Base-by-base conservation (phyloP, 2,113 vertebrate genomes). In the Podarcis raffonei region DNA sequence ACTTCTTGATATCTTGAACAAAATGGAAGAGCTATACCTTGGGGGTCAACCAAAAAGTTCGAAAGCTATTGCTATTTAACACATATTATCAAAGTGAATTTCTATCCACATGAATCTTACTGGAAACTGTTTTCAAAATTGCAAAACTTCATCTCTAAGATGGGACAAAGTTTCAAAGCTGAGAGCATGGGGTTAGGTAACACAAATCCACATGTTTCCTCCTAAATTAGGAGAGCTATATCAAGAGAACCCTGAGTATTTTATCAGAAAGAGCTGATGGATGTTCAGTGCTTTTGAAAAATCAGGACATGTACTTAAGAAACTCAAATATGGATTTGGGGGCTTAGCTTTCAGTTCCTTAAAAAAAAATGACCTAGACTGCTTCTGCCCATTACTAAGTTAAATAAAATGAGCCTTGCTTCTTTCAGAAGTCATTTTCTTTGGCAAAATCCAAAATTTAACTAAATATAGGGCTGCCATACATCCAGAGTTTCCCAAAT, bases 321-420 rank as follows among this genome's bases (percentile, higher is more conserved):
- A 86, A 4, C 1, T 23, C 66, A 84, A 53, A 39, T 89, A 71
- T 18, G 82, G 86, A 68, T 72, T 80, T 53, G 88, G 76, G 23
- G 85, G 20, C 18, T 35, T 57, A 72, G 86, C 89, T 88, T 90
- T 87, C 69, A 66, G 39, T 85, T 86, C 66, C 62, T 93, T 77
- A 25, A 90, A 91, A 89, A 89, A n/a, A 5, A 81, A 20, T 83
- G 82, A 25, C 62, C 71, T 37, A 85, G 62, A 85, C 89, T n/a
- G n/a, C 32, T 80, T 87, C 6, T 5, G 69, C 83, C 86, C 30
- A 82, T 42, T 71, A 75, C 89, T 35, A 90, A 85, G 62, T 93
- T 93, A 48, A 39, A 68, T n/a, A 82, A 69, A 83, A 65, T 20
- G 90, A 93, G 88, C 25, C 0, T 16, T 86, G 39, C 25, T 91